Base-by-base conservation (phyloP, 2,113 vertebrate species). In the Cephalopholis sonnerati region DNA sequence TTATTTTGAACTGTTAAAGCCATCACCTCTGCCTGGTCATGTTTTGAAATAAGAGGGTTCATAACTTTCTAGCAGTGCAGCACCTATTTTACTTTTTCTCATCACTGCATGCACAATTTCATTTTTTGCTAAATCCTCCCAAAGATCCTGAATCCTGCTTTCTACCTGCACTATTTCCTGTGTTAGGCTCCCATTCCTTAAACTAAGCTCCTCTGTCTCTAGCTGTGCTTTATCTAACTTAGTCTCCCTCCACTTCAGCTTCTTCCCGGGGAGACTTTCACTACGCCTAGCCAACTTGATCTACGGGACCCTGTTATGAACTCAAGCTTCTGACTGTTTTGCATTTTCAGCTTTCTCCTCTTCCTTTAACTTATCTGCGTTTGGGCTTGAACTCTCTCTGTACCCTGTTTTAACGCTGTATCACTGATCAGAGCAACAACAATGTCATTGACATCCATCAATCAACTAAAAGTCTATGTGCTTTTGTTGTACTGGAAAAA, bases 201-300 rank as follows among this genome's bases (percentile, higher is more conserved):
- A 69, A 72, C 61, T 79, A 87, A 92, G 86, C 74, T 68, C 59
- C 58, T 71, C 73, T 22, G 74, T 81, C 51, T 82, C 55, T 46
- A 59, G 62, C 58, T 72, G 29, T 32, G 71, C 80, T 89, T 87
- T 78, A 73, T 66, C 74, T 48, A 62, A 78, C 77, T 76, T 81
- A 70, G 50, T 53, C 48, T 81, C 55, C 55, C 66, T 76, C 54
- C 46, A 75, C 61, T 79, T 55, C 79, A 79, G 29, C 62, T 58
- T 83, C 63, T 82, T 83, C 78, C 44, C 12, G 20, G 22, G 50
- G 58, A 80, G 68, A 73, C 36, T 78, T 79, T 74, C 44, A 25
- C 36, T 51, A 5, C 39, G 83, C 13, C 41, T 53, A 22, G 29
- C 79, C 50, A 53, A 62, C 44, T 69, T 57, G 25, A 79, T 74